Evolutionary conservation across 2,888 invertebrate species (phyloP), one percentile per base, ranked within the genome.

Genomic region (Myopa tessellatipennis): DNA sequence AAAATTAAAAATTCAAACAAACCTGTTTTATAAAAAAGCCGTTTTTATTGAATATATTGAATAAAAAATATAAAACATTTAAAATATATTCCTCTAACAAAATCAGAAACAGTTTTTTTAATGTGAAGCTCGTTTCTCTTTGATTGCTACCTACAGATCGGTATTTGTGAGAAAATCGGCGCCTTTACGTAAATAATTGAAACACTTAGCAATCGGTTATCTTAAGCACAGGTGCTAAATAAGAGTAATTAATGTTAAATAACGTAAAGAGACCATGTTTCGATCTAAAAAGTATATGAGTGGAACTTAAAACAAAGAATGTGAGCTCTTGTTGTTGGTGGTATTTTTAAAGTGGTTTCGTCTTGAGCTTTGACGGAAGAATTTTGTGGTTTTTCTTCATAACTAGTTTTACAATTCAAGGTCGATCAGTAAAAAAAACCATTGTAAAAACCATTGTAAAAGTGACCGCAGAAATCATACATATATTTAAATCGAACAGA

Each of bases 211-310:
- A 38, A 34, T 65, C 65, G 14, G 10, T 4, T 65, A 34, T 65
- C 38, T 34, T 12, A 65, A 38, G 34, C 36, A 40, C 61, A 63
- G 63, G 74, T 74, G 74, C 50, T 74, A 74, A 73, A 74, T 40
- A 65, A 34, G 50, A 52, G 34, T 65, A 74, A 74, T 74, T 74
- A 65, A 74, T 50, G 74, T 36, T 52, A 50, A 58, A 63, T 65
- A 52, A 14, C 70, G 14, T 65, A 34, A 65, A 65, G 36, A 65
- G 34, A 65, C 38, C 14, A 14, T 34, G 38, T 38, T 36, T 16
- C 34, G 36, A 38, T 18, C 34, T 10, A 61, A 61, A 12, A 8
- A 18, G 26, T 61, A 61, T 18, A 26, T 18, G 10, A 26, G n/a
- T 10, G 36, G 34, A 26, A 55, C 10, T 55, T 12, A 6, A 55